Evolutionary conservation across 2,888 invertebrate genomes (phyloP).

Genomic region (Apeira syringaria): DNA sequence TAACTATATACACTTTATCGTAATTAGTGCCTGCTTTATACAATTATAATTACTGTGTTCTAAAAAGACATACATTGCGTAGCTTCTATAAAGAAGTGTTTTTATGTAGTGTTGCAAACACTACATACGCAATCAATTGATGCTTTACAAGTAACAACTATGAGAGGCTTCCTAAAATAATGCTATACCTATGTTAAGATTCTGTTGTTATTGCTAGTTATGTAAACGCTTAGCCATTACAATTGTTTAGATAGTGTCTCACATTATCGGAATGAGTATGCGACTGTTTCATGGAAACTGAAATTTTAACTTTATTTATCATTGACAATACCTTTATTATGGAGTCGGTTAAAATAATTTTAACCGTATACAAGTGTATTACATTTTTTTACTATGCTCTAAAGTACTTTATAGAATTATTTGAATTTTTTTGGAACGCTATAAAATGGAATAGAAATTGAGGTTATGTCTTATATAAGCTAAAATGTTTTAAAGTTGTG

Average conservation of each 20-base stretch:
- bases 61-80: constrained; percentile 76
- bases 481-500: too few relatives aligned
- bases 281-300: neutral
- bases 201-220: constrained; percentile 82
- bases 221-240: constrained; percentile 78
- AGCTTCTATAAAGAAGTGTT: constrained; percentile 51
- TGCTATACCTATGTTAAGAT: constrained; percentile 74
- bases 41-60: constrained; percentile 62
- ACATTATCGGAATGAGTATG: neutral
- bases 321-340: too few relatives aligned
- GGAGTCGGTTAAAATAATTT: too few relatives aligned
- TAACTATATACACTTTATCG: constrained; percentile 72
- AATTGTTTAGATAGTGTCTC: constrained; percentile 64
- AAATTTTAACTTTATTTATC: too few relatives aligned
- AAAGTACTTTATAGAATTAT: too few relatives aligned
- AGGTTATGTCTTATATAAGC: too few relatives aligned
- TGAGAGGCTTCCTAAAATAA: constrained; percentile 77
- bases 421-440: too few relatives aligned
- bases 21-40: constrained; percentile 81
- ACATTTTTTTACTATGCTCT: too few relatives aligned
- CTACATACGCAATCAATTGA: constrained; percentile 35
- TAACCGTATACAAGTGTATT: too few relatives aligned
- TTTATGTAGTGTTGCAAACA: constrained; percentile 64
- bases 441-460: too few relatives aligned
- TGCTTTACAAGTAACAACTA: constrained; percentile 62